A percentile compares a stretch with the other conserved stretches of the same genome.
phyloP scores from a whole-genome alignment of 2,888 invertebrate species.

The Entomobrya multifasciata region DNA sequence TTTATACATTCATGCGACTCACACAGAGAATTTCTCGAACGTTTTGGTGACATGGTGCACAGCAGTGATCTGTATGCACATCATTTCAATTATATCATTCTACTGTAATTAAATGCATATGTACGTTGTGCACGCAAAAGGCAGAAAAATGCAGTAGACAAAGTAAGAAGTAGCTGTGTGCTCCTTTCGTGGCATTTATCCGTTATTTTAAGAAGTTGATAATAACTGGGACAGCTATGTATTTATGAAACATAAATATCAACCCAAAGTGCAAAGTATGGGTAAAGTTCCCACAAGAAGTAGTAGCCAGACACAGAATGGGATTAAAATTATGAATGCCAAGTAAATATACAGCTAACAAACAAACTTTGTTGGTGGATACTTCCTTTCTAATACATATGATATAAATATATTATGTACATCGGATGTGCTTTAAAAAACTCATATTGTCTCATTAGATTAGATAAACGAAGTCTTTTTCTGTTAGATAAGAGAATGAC shows the following conservation, averaged over 20 bases:
- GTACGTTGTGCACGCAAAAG: too few relatives aligned
- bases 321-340: background rate
- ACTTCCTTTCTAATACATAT: too few relatives aligned
- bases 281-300: conserved; percentile 31
- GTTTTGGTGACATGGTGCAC: too few relatives aligned
- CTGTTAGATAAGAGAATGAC: background rate
- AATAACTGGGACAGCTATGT: background rate
- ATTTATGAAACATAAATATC: background rate
- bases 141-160: too few relatives aligned
- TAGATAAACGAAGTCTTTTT: background rate
- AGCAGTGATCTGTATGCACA: too few relatives aligned
- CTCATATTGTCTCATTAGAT: background rate
- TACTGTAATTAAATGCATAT: too few relatives aligned
- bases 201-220: background rate
- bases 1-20: too few relatives aligned
- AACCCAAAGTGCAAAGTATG: conserved; percentile 38
- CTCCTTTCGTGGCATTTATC: too few relatives aligned
- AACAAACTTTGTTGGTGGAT: background rate
- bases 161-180: background rate
- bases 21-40: too few relatives aligned
- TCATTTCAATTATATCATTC: too few relatives aligned
- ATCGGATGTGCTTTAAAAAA: too few relatives aligned
- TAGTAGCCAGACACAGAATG: background rate
- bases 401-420: too few relatives aligned
- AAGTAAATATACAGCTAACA: background rate